Percentiles rank a stretch among this genome's conserved stretches.
phyloP scores from a whole-genome alignment of 2,888 invertebrate genomes.

The Bellardia pandia region DNA sequence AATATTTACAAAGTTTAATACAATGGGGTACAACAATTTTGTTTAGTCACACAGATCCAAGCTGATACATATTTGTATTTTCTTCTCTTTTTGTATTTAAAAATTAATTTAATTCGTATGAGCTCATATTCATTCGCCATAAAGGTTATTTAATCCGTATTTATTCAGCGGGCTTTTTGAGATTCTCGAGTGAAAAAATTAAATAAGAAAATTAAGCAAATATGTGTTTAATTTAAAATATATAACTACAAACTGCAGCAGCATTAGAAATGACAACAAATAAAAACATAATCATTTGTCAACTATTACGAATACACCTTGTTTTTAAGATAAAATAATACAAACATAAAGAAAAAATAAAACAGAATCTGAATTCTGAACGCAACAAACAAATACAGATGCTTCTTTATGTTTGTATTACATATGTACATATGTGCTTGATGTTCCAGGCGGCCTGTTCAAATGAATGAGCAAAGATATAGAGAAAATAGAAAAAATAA shows the following conservation, averaged over 20 bases:
- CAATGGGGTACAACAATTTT: no score
- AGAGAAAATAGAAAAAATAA: constrained; percentile 23
- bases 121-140: not conserved
- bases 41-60: no score
- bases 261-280: constrained; percentile 13
- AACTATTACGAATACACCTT: constrained; percentile 49
- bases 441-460: no score
- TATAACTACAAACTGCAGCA: constrained; percentile 13
- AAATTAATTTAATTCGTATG: not conserved
- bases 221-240: constrained; percentile 11
- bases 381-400: constrained; percentile 36
- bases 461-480: no score
- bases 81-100: not conserved
- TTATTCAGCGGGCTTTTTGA: constrained; percentile 47
- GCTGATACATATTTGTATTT: not conserved
- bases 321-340: constrained; percentile 41
- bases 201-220: constrained; percentile 18
- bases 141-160: constrained; percentile 24
- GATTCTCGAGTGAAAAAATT: constrained; percentile 14
- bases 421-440: constrained; percentile 5
- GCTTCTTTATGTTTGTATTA: not conserved
- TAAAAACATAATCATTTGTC: constrained; percentile 36
- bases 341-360: constrained; percentile 16
- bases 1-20: no score
- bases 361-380: constrained; percentile 20